These are phyloP conservation scores for Phylloscopus trochilus DNA, from an alignment of 2,113 vertebrate species.

Conservation along the genomic window DNA sequence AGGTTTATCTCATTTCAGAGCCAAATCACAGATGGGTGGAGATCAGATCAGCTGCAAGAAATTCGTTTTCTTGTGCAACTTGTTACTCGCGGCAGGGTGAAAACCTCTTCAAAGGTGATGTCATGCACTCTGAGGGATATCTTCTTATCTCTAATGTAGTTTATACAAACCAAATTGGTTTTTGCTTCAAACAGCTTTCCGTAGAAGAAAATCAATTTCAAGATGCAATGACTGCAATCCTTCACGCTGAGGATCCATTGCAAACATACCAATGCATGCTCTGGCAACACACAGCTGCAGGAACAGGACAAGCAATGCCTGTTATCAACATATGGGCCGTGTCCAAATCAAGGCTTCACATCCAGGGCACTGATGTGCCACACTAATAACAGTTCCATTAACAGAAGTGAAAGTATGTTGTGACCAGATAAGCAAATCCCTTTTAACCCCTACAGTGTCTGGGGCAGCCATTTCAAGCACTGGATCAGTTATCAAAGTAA, in stretches of 20 bases:
- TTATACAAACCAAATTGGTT: slow-evolving; percentile 62
- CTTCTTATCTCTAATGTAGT: slow-evolving; percentile 47
- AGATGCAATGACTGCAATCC: slow-evolving; percentile 14
- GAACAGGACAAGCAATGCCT: neutral
- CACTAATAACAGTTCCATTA: neutral
- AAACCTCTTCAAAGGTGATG: slow-evolving; percentile 45
- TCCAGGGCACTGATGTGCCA: neutral
- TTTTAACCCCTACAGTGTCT: neutral
- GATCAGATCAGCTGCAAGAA: slow-evolving; percentile 53
- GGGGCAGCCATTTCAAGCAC: neutral
- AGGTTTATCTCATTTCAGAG: slow-evolving; percentile 25
- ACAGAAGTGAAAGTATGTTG: neutral
- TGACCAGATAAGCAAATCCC: neutral
- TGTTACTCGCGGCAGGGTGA: slow-evolving; percentile 7
- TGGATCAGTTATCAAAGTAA: neutral
- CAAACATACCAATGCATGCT: neutral
- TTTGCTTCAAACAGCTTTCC: slow-evolving; percentile 36
- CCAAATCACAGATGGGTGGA: slow-evolving; percentile 34
- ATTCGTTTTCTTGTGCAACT: slow-evolving; percentile 32
- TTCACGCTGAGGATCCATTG: slow-evolving; percentile 42
- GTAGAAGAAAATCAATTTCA: slow-evolving; percentile 57
- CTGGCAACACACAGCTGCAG: neutral
- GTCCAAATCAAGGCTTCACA: neutral
- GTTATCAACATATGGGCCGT: neutral
- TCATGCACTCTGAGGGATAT: neutral